Percentiles rank a stretch among this genome's conserved stretches.
These are phyloP conservation scores for Polypterus senegalus DNA, from an alignment of 2,113 vertebrate genomes.

Conservation along the genomic window DNA sequence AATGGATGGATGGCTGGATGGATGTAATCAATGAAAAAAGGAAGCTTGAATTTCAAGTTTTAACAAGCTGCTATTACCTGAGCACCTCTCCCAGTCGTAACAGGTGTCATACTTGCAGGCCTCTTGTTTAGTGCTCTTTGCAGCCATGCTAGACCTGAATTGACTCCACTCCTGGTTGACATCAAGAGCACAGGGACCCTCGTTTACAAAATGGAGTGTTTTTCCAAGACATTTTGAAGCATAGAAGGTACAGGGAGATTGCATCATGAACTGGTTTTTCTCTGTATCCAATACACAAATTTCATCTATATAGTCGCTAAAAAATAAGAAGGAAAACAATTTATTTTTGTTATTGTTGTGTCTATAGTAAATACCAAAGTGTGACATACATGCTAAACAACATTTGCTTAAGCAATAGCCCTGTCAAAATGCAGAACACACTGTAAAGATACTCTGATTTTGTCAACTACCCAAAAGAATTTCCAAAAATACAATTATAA, in stretches of 20 bases:
- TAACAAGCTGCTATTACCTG: constrained; percentile 42
- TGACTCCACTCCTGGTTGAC: constrained; percentile 52
- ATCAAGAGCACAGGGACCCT: constrained; percentile 41
- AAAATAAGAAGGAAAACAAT: constrained; percentile 14
- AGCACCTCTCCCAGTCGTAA: constrained; percentile 82
- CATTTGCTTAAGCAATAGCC: too few relatives aligned
- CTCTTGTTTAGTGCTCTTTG: constrained; percentile 48
- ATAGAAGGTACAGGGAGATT: constrained; percentile 60
- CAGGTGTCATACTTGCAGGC: constrained; percentile 68
- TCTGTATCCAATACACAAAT: constrained; percentile 58
- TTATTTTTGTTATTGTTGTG: background rate
- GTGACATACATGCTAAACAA: too few relatives aligned
- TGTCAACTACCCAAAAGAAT: too few relatives aligned
- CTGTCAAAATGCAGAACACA: too few relatives aligned
- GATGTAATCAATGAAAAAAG: background rate
- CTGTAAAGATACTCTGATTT: too few relatives aligned
- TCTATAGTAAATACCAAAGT: too few relatives aligned
- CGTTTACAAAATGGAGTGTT: constrained; percentile 54
- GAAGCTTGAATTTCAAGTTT: background rate
- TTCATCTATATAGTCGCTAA: constrained; percentile 48
- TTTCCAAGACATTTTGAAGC: constrained; percentile 60
- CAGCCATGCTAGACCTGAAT: constrained; percentile 58
- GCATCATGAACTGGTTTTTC: constrained; percentile 38
- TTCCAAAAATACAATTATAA: too few relatives aligned
- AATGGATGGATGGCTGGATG: too few relatives aligned